Evolutionary conservation across 2,113 vertebrate species (phyloP).

Genomic region (Carettochelys insculpta): DNA sequence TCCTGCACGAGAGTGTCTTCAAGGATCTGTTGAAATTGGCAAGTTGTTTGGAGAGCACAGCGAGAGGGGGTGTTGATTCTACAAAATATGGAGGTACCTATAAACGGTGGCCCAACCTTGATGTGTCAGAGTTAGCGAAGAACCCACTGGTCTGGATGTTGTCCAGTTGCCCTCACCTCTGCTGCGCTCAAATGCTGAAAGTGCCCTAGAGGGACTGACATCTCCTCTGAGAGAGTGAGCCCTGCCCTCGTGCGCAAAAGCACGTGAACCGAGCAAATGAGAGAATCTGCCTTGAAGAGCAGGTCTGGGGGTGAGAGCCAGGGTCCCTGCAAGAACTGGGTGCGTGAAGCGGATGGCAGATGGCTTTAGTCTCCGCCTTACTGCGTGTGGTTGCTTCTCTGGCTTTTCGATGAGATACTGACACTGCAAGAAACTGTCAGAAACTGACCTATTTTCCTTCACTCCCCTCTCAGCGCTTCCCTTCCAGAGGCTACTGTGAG

Average conservation of each 20-base stretch:
- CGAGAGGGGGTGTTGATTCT: background rate
- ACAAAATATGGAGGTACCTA: background rate
- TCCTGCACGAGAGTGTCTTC: background rate
- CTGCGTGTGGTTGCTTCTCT: slow-evolving; percentile 48
- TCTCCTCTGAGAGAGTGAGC: background rate
- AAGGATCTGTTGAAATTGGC: background rate
- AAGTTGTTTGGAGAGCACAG: background rate
- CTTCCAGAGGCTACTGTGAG: background rate
- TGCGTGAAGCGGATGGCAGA: slow-evolving; percentile 21
- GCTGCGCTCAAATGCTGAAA: too few relatives aligned
- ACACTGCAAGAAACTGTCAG: slow-evolving; percentile 49
- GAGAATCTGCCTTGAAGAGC: background rate
- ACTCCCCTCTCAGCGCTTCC: slow-evolving; percentile 37
- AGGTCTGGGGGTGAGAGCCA: accelerated
- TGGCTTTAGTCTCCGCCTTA: background rate
- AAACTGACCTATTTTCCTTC: slow-evolving; percentile 78
- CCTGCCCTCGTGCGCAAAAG: background rate
- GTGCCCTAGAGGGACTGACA: too few relatives aligned
- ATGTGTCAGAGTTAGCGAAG: background rate
- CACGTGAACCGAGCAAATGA: background rate
- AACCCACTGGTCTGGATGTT: background rate
- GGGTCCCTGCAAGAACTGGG: background rate
- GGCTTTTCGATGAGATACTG: slow-evolving; percentile 50
- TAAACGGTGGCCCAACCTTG: background rate
- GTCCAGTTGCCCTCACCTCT: background rate